Conservation (phyloP, 2,888 invertebrate species). For the Parelbella ahira region DNA sequence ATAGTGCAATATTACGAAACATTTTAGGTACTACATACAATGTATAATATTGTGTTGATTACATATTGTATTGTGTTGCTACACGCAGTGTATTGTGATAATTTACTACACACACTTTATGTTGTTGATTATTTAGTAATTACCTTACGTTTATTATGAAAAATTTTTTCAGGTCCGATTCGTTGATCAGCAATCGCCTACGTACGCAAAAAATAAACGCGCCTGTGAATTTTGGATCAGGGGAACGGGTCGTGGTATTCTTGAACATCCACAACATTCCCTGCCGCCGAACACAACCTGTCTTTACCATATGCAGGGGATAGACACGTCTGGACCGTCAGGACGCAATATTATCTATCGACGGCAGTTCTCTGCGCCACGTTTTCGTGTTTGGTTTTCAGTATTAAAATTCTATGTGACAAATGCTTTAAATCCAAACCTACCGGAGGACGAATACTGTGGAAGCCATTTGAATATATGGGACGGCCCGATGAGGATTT, state of each 20-base stretch:
- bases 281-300: constrained; percentile 94
- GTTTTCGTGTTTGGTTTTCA: constrained; percentile 92
- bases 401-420: constrained; percentile 92
- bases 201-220: constrained; percentile 91
- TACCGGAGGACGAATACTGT: constrained; percentile 87
- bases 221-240: constrained; percentile 93
- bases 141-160: too few species aligned
- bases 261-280: constrained; percentile 92
- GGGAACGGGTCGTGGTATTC: constrained; percentile 88
- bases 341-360: constrained; percentile 77
- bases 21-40: not conserved
- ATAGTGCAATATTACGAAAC: too few species aligned
- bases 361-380: constrained; percentile 82
- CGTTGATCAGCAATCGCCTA: constrained; percentile 90
- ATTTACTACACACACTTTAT: too few species aligned
- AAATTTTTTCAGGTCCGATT: constrained; percentile 85
- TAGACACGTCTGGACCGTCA: constrained; percentile 82
- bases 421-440: constrained; percentile 82
- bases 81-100: too few species aligned
- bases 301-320: constrained; percentile 88
- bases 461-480: constrained; percentile 91
- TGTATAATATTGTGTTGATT: not conserved
- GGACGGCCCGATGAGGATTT: constrained; percentile 90
- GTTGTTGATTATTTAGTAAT: too few species aligned
- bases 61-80: too few species aligned